Conservation (phyloP, 2,113 vertebrate genomes). For the Craseonycteris thonglongyai region DNA sequence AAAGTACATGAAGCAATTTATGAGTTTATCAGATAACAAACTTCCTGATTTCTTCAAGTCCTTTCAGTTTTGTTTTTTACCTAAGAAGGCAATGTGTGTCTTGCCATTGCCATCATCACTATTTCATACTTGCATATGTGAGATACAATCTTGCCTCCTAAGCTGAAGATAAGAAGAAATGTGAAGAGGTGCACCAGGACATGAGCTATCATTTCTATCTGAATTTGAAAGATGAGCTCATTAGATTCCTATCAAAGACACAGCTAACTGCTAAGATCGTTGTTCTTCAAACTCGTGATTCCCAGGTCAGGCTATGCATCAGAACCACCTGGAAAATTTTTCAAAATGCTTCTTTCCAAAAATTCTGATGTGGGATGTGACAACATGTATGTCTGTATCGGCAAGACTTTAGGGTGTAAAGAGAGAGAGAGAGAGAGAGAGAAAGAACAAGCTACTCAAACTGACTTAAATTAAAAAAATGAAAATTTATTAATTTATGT, state of each 20-base stretch:
- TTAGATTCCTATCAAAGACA: background rate
- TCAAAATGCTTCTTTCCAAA: background rate
- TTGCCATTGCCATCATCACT: background rate
- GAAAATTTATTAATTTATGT: background rate
- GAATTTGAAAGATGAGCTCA: conserved; percentile 12
- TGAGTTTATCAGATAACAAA: conserved; percentile 19
- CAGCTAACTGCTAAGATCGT: background rate
- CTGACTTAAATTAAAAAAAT: background rate
- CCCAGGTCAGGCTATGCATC: background rate
- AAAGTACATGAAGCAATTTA: background rate
- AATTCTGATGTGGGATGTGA: background rate
- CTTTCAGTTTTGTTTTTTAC: background rate
- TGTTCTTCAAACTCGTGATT: background rate
- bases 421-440: background rate
- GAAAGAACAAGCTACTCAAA: background rate
- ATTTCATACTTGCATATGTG: conserved; percentile 12
- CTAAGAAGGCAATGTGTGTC: background rate
- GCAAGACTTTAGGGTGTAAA: background rate
- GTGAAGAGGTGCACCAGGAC: background rate
- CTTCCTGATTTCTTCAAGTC: conserved; percentile 21
- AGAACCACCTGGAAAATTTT: background rate
- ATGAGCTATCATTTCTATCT: background rate
- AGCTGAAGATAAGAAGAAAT: conserved; percentile 34
- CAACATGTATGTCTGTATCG: background rate
- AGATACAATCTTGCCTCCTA: conserved; percentile 29